A percentile compares a stretch with the other conserved stretches of the same genome.
Evolutionary conservation across 2,797 vertebrate species (phyloP).

Genomic region (Lindbergichthys nudifrons): DNA sequence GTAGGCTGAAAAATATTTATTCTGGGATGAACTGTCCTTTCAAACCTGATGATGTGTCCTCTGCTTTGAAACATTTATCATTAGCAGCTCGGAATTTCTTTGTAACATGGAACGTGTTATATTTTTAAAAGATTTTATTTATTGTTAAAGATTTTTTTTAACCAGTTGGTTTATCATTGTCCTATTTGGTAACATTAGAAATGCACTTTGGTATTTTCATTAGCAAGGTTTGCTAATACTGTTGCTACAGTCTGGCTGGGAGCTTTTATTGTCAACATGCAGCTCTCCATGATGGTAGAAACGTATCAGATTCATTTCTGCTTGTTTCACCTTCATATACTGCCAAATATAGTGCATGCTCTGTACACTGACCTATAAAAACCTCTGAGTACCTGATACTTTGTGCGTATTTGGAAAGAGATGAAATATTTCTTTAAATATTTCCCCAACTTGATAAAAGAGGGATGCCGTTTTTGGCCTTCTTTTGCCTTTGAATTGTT

Average conservation of each 20-base stretch:
- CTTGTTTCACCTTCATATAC: neutral
- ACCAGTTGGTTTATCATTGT: neutral
- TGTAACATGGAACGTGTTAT: neutral
- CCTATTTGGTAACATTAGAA: neutral
- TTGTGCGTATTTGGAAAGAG: conserved; percentile 21
- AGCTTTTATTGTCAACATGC: neutral
- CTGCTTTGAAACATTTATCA: too few relatives aligned
- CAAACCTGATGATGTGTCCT: too few relatives aligned
- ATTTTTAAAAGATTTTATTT: too few relatives aligned
- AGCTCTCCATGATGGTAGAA: neutral
- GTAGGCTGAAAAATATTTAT: too few relatives aligned
- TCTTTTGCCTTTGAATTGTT: conserved; percentile 31
- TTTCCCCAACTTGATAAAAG: conserved; percentile 17
- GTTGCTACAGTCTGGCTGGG: neutral
- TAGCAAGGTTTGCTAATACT: neutral
- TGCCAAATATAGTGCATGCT: neutral
- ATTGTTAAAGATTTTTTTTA: too few relatives aligned
- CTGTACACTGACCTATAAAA: neutral
- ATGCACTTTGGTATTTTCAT: neutral
- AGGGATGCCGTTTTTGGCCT: conserved; percentile 24
- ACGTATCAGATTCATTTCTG: neutral
- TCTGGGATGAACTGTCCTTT: too few relatives aligned
- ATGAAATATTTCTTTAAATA: conserved; percentile 31
- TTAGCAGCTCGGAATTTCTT: too few relatives aligned
- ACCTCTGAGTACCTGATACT: neutral